Evolutionary conservation across 1,140 invertebrate genomes (phyloP).

Genomic region (Scylla paramamosain): DNA sequence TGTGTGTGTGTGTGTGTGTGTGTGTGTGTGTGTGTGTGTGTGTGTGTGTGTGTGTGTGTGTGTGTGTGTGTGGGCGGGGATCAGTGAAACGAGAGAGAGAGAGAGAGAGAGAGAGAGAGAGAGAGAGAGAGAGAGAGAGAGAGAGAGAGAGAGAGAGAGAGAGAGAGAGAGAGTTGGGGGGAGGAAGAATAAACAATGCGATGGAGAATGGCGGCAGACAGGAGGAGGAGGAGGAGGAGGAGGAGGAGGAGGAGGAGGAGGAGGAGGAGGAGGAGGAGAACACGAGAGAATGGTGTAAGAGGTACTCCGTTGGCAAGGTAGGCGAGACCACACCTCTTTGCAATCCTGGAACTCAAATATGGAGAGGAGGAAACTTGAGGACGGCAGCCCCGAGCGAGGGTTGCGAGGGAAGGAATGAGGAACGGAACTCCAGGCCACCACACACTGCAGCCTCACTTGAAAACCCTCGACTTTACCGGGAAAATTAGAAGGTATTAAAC

Average conservation of each 20-base stretch:
- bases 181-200: neutral
- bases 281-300: too few species aligned
- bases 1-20: constrained; percentile 64
- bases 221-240: constrained; percentile 13
- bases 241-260: constrained; percentile 30
- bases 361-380: neutral
- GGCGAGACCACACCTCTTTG: neutral
- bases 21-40: constrained; percentile 9
- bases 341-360: neutral
- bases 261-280: neutral
- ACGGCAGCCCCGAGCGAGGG: neutral
- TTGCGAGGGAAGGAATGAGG: neutral
- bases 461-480: too few species aligned
- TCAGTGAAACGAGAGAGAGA: constrained; percentile 30
- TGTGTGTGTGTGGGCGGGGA: neutral
- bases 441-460: too few species aligned
- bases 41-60: too few species aligned
- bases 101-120: constrained; percentile 52
- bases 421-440: too few species aligned
- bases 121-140: constrained; percentile 55
- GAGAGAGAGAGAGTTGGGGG: neutral
- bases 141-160: constrained; percentile 57
- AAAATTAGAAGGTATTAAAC: neutral
- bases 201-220: neutral
- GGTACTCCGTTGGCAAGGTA: neutral